These are phyloP conservation scores for Agrenia bidenticulata DNA, from an alignment of 2,888 invertebrate genomes.

Conservation along the genomic window DNA sequence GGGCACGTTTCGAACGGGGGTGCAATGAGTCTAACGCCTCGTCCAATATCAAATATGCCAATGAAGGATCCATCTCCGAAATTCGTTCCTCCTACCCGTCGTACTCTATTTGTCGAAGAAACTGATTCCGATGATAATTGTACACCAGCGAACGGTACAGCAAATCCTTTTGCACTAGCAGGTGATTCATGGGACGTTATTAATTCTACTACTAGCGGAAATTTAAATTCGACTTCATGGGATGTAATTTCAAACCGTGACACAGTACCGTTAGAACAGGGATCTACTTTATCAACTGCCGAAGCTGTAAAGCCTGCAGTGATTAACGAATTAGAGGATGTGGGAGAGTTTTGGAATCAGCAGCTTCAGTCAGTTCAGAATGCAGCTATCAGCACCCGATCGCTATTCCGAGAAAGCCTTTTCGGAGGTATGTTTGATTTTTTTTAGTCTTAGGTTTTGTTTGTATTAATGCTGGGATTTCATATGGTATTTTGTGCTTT, in stretches of 20 bases:
- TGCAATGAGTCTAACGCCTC: not conserved
- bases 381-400: constrained; percentile 36
- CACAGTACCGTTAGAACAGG: not conserved
- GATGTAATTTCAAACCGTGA: not conserved
- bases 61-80: too few species aligned
- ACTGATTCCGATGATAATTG: too few species aligned
- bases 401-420: constrained; percentile 17
- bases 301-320: constrained; percentile 17
- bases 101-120: too few species aligned
- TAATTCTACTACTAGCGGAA: not conserved
- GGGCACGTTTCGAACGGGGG: not conserved
- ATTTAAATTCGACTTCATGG: not conserved
- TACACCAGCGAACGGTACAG: too few species aligned
- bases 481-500: constrained; percentile 7
- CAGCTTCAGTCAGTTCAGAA: constrained; percentile 37
- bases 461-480: constrained; percentile 8
- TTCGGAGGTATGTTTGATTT: not conserved
- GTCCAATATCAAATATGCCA: not conserved
- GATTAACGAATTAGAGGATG: constrained; percentile 23
- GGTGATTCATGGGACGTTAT: constrained; percentile 2
- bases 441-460: not conserved
- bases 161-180: too few species aligned
- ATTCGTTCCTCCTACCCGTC: too few species aligned
- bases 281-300: not conserved
- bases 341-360: constrained; percentile 32